Evolutionary conservation across 2,888 invertebrate genomes (phyloP), one percentile per base, ranked within the genome.

Genomic region (Cartodere bifasciata): DNA sequence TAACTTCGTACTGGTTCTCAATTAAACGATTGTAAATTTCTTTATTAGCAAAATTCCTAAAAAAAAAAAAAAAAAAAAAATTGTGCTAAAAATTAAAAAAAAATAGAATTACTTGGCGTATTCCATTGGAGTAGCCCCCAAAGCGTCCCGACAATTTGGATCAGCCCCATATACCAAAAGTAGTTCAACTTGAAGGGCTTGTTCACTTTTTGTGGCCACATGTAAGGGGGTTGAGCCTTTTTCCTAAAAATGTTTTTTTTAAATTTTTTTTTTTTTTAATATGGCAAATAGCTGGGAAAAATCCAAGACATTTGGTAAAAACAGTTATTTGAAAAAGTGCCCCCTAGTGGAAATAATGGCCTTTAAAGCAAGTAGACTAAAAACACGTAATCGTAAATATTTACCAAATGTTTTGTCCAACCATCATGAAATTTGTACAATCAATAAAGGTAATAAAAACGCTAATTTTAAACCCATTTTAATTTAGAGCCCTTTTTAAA

Each of bases 111-210:
- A 67, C 55, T 74, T 76, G 15, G 60, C 54, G 45, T 57, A 56
- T 48, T 57, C 56, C 21, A 59, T 50, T 2, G 87, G 77, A 6
- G 79, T 79, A 52, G 73, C 70, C 1, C 82, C 81, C 46, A 69
- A 67, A 35, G 68, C 69, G 64, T 97, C 95, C 4, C 78, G 61
- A 13, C 80, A 76, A 37, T 78, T 82, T 22, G 94, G 85, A 64
- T 94, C 88, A 9, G 91, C 92, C 21, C 97, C 97, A 67, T 95
- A 92, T 12, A 88, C 78, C 41, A 85, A 73, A 38, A 98, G 66
- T 47, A 97, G 67, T 64, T 98, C 97, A 15, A 87, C 78, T 63
- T 97, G 94, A 16, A 82, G 70, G 21, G 79, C 68, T 65, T 97
- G 95, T 3, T 91, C 90, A 36, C 87, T 86, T 50, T 88, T 81